Conservation (phyloP, 2,113 vertebrate genomes). For the Notothenia coriiceps region DNA sequence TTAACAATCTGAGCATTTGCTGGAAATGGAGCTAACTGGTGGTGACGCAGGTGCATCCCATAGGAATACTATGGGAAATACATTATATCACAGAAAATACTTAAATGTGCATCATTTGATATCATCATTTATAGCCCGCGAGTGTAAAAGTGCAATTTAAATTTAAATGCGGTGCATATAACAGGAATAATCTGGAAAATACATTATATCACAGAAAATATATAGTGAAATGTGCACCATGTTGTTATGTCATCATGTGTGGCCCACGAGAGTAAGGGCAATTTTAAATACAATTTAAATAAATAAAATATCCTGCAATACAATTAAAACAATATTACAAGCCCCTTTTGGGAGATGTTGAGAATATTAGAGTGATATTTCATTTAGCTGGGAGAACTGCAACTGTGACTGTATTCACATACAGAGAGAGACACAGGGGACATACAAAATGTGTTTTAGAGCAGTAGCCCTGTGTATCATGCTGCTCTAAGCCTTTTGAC, state of each 20-base stretch:
- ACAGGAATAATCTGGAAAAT: no score
- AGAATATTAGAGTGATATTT: constrained; percentile 14
- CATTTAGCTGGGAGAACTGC: constrained; percentile 13
- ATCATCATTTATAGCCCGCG: neutral
- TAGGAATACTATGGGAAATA: constrained; percentile 44
- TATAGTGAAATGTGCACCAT: no score
- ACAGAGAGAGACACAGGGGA: neutral
- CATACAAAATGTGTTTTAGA: constrained; percentile 65
- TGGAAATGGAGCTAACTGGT: constrained; percentile 35
- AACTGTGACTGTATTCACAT: neutral
- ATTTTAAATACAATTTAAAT: neutral
- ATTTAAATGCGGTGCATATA: no score
- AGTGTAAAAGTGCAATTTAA: neutral
- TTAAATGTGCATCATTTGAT: neutral
- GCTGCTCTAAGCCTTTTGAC: constrained; percentile 67
- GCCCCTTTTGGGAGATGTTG: neutral
- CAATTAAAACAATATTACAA: neutral
- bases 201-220: no score
- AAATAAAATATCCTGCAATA: constrained; percentile 4
- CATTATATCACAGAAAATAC: neutral
- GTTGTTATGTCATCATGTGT: no score
- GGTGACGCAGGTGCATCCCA: constrained; percentile 48
- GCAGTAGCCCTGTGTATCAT: constrained; percentile 45
- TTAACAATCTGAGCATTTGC: constrained; percentile 36
- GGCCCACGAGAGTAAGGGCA: no score